Conservation (phyloP, 2,888 invertebrate species). For the Acleris cristana region DNA sequence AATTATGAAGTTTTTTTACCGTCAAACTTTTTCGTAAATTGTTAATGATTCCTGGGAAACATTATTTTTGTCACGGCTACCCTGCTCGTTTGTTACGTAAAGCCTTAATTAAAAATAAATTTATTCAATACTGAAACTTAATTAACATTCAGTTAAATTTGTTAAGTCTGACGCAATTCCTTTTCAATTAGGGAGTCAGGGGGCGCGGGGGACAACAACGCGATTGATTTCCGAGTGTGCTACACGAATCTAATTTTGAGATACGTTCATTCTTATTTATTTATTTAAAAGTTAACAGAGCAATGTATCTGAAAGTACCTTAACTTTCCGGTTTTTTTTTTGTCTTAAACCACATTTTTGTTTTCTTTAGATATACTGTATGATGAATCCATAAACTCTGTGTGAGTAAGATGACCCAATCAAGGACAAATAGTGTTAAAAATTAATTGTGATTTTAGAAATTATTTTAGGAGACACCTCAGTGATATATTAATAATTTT, state of each 20-base stretch:
- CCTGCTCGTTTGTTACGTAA: slow-evolving; percentile 11
- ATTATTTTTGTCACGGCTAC: slow-evolving; percentile 1
- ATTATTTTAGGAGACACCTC: no score
- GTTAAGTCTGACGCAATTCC: slow-evolving; percentile 27
- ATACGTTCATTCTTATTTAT: not conserved
- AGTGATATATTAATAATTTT: no score
- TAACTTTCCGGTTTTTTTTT: no score
- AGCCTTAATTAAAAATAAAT: slow-evolving; percentile 16
- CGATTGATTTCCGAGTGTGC: slow-evolving; percentile 7
- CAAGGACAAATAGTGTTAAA: no score
- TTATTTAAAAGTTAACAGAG: no score
- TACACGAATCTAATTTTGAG: slow-evolving; percentile 5
- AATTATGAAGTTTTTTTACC: slow-evolving; percentile 30
- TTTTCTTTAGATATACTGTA: no score
- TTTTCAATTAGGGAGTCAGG: slow-evolving; percentile 26
- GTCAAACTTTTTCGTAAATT: slow-evolving; percentile 27
- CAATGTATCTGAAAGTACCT: no score
- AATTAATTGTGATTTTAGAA: no score
- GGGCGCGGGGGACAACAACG: slow-evolving; percentile 5
- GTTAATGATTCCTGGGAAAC: slow-evolving; percentile 6
- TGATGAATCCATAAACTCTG: no score
- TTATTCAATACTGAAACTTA: slow-evolving; percentile 25
- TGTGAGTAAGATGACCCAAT: no score
- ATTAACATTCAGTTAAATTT: slow-evolving; percentile 24
- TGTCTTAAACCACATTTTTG: no score